Conservation (phyloP, 92 coral and sea anemone species). For the Bergia puertoricense region DNA sequence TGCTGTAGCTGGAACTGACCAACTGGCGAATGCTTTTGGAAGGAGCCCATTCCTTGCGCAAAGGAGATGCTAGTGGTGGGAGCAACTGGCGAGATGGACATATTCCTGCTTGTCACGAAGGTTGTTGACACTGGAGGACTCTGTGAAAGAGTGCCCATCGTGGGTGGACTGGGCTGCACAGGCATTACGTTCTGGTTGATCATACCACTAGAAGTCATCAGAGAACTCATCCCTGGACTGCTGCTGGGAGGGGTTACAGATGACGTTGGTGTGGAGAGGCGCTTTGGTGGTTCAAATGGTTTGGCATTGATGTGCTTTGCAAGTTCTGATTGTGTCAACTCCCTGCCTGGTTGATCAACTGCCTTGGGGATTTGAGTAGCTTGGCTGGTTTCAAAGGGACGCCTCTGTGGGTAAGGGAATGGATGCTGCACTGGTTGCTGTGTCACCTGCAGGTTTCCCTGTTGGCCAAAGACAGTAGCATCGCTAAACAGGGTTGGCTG, state of each 20-base stretch:
- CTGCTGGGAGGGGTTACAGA: slow-evolving; percentile 56
- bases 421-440: slow-evolving; percentile 65
- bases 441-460: slow-evolving; percentile 56
- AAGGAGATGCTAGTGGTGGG: slow-evolving; percentile 67
- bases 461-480: slow-evolving; percentile 56
- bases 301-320: slow-evolving; percentile 96
- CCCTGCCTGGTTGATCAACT: slow-evolving; percentile 62
- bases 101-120: slow-evolving; percentile 75
- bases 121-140: slow-evolving; percentile 86
- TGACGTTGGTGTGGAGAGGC: slow-evolving; percentile 75
- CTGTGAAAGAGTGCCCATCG: slow-evolving; percentile 75
- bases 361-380: slow-evolving; percentile 63
- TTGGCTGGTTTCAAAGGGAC: slow-evolving; percentile 60
- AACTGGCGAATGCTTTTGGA: slow-evolving; percentile 74
- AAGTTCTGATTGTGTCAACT: slow-evolving; percentile 79
- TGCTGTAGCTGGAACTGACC: slow-evolving; percentile 85
- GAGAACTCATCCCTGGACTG: slow-evolving; percentile 53
- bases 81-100: slow-evolving; percentile 92
- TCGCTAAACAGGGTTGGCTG: slow-evolving; percentile 56
- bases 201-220: slow-evolving; percentile 59
- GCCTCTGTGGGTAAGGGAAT: slow-evolving; percentile 70
- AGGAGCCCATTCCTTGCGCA: slow-evolving; percentile 76
- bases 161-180: slow-evolving; percentile 76
- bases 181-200: slow-evolving; percentile 68
- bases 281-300: slow-evolving; percentile 98